These are phyloP conservation scores for Cavia aperea DNA, from an alignment of 2,113 vertebrate genomes.

Conservation along the genomic window DNA sequence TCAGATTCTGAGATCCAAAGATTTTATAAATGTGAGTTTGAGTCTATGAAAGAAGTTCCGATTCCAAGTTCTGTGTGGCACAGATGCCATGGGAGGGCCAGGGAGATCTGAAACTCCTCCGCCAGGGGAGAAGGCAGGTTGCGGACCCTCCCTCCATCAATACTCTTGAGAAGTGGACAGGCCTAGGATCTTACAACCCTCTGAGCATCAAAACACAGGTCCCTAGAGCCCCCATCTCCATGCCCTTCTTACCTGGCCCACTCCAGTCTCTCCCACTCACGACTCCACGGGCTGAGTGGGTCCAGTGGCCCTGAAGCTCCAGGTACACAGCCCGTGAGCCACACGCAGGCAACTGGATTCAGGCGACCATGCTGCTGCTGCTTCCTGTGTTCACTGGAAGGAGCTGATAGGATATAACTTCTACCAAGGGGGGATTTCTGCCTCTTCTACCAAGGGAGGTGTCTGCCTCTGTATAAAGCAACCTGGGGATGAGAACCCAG, in stretches of 20 bases:
- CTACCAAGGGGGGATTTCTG: neutral
- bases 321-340: constrained; percentile 39
- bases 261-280: too few species aligned
- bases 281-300: constrained; percentile 53
- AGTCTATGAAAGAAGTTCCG: constrained; percentile 17
- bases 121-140: neutral
- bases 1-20: constrained; percentile 1
- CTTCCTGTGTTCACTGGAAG: constrained; percentile 39
- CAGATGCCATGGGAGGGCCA: neutral
- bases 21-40: constrained; percentile 10
- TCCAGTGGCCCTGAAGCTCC: constrained; percentile 56
- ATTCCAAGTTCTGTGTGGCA: neutral
- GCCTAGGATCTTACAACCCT: neutral
- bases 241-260: neutral
- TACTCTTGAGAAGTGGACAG: neutral
- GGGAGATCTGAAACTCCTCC: neutral
- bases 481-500: neutral
- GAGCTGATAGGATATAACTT: rapidly evolving
- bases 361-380: neutral
- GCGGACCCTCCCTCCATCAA: neutral
- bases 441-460: neutral
- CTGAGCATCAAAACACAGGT: neutral
- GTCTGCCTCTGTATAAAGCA: rapidly evolving
- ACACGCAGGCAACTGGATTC: constrained; percentile 15
- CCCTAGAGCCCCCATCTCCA: too few species aligned